Base-by-base conservation (phyloP, 2,888 invertebrate species). In the Synergus itoensis region DNA sequence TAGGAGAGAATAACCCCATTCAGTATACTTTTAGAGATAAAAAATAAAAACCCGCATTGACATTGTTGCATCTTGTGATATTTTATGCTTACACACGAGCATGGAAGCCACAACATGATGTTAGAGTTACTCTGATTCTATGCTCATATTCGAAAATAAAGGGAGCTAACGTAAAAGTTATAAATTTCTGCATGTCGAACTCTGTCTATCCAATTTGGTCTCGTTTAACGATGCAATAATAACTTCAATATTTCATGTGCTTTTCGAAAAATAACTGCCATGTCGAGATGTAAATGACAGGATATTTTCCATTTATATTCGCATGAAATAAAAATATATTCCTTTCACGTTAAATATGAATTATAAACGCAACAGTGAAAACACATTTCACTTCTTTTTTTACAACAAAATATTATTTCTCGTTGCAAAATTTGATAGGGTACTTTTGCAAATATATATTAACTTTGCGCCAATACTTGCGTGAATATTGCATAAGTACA, bases 1-100 rank as follows among this genome's bases (percentile, higher is more conserved):
- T n/a, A 28, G 28, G 16, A 73, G 53, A 36, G 48, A 53, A 73
- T 73, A 53, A 53, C 73, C 36, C 14, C 69, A 28, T 53, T 73
- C 53, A 16, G 45, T 21, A 53, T 53, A 73, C 48, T 16, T 69
- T 16, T 48, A 69, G 48, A 8, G 16, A 48, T 48, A 48, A 48
- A 53, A 7, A 53, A 60, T 2, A 53, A 73, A 73, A 36, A 36
- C 36, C 12, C 36, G 5, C 40, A 73, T n/a, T n/a, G 11, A 73
- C 11, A 48, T 40, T 73, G 48, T 53, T 36, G n/a, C 36, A 9
- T 48, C 53, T 12, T 16, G 40, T 45, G 4, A 73, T n/a, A 69
- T 45, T 73, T 73, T 36, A 69, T 76, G 63, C 62, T 40, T 53
- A 78, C 76, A 62, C 81, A 57, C 62, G 60, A 67, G 80, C 76